These are phyloP conservation scores for Mongoloraphidia duomilia DNA, from an alignment of 2,888 invertebrate species.

Conservation along the genomic window DNA sequence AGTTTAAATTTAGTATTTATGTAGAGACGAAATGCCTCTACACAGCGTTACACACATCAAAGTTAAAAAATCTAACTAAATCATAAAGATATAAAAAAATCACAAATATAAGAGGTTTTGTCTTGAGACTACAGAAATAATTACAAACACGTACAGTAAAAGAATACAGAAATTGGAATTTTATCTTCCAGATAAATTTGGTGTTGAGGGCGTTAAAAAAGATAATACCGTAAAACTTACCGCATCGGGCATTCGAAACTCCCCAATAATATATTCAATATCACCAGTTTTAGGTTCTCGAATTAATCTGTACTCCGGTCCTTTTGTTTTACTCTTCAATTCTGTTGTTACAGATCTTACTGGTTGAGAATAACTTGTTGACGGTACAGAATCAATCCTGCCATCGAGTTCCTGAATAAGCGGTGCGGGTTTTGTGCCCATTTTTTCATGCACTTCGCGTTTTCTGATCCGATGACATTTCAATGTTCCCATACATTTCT, in stretches of 20 bases:
- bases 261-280: constrained; percentile 39
- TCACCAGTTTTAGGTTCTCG: constrained; percentile 40
- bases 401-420: constrained; percentile 46
- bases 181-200: too few relatives aligned
- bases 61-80: too few relatives aligned
- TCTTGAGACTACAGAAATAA: too few relatives aligned
- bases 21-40: too few relatives aligned
- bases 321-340: constrained; percentile 22
- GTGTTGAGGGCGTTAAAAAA: too few relatives aligned
- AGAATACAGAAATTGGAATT: too few relatives aligned
- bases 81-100: too few relatives aligned
- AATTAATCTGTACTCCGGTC: constrained; percentile 43
- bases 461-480: constrained; percentile 62
- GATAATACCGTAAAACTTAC: constrained; percentile 27
- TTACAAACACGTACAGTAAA: too few relatives aligned
- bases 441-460: constrained; percentile 39
- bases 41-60: too few relatives aligned
- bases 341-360: neutral
- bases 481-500: constrained; percentile 57
- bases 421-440: constrained; percentile 22
- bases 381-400: constrained; percentile 14
- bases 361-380: constrained; percentile 14
- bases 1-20: too few relatives aligned
- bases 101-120: too few relatives aligned
- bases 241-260: constrained; percentile 44